Percentiles rank a stretch among this genome's conserved stretches.
Evolutionary conservation across 1,140 invertebrate genomes (phyloP).

Genomic region (Riptortus pedestris): DNA sequence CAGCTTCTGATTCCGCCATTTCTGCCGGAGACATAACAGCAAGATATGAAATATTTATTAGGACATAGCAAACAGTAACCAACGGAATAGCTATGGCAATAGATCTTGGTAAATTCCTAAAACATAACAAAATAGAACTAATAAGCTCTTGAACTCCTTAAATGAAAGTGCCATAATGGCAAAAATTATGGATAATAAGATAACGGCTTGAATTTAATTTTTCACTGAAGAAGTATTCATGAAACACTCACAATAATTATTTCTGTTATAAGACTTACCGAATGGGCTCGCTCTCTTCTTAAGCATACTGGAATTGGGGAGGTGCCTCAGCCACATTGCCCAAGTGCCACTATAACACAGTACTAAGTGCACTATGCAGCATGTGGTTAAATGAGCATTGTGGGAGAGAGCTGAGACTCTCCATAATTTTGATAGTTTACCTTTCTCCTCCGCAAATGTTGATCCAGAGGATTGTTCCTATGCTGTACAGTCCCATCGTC

Average conservation of each 20-base stretch:
- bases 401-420: constrained; percentile 2
- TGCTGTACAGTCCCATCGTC: too few species aligned
- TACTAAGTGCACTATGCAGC: constrained; percentile 1
- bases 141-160: too few species aligned
- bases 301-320: not conserved
- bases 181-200: too few species aligned
- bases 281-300: not conserved
- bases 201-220: not conserved
- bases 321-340: constrained; percentile 3
- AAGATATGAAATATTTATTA: constrained; percentile 94
- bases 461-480: too few species aligned
- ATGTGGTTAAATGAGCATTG: constrained; percentile 7
- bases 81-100: constrained; percentile 94
- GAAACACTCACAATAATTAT: constrained; percentile 9
- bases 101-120: constrained; percentile 84
- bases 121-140: constrained; percentile 9
- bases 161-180: too few species aligned
- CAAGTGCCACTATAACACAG: constrained; percentile 16
- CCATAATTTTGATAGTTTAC: not conserved
- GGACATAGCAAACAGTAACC: constrained; percentile 88
- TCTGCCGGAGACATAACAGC: constrained; percentile 90
- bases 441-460: not conserved
- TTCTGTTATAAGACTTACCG: constrained; percentile 7
- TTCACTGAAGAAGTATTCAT: not conserved
- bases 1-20: constrained; percentile 90